These are phyloP conservation scores for Camponotus floridanus DNA, from an alignment of 1,140 invertebrate species.

Conservation along the genomic window DNA sequence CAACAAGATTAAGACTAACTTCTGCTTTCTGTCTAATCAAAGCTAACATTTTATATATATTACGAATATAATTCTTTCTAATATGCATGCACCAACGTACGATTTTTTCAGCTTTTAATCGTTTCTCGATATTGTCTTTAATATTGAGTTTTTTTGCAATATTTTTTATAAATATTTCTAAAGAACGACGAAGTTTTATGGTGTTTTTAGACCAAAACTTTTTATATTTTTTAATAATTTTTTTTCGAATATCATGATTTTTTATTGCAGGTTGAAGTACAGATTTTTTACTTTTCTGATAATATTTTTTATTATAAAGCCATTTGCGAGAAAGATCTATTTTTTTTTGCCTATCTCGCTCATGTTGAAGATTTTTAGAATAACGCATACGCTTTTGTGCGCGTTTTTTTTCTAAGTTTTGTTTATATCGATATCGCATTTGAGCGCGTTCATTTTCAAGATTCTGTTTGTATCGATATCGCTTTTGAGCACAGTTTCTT, in stretches of 20 bases:
- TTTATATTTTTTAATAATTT: neutral
- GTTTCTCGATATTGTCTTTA: neutral
- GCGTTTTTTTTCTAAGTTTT: too few species aligned
- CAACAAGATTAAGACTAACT: too few species aligned
- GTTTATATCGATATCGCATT: too few species aligned
- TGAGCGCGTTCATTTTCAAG: too few species aligned
- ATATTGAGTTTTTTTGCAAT: too few species aligned
- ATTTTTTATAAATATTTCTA: too few species aligned
- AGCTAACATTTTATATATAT: neutral
- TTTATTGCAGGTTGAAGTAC: neutral
- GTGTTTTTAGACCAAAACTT: neutral
- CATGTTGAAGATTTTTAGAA: neutral
- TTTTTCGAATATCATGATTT: neutral
- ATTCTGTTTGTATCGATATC: too few species aligned
- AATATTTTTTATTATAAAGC: conserved; percentile 6
- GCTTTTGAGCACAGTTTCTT: too few species aligned
- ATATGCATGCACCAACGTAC: too few species aligned
- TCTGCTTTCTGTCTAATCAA: neutral
- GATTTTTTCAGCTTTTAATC: neutral
- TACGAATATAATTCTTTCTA: too few species aligned
- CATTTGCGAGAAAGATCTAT: neutral
- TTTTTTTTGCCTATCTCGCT: neutral
- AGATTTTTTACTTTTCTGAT: neutral
- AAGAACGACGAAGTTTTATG: neutral
- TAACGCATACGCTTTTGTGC: neutral